Base-by-base conservation (phyloP, 2,797 vertebrate species). In the Melanotaenia maccullochi region DNA sequence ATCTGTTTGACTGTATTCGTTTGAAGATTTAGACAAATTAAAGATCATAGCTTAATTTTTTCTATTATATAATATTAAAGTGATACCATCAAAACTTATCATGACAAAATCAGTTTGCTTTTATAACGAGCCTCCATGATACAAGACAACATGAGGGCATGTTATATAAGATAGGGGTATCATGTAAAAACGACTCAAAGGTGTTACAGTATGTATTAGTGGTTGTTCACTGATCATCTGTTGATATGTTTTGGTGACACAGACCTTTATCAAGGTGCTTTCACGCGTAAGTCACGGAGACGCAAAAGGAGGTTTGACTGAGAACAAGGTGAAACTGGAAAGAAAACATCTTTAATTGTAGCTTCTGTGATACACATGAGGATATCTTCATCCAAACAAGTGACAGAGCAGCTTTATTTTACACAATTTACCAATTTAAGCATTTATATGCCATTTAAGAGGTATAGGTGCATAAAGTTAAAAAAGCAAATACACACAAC, bases 181-280 rank as follows among this genome's bases (percentile, higher is more conserved):
- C 33, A 28, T 0, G 0, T 71, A 33, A 66, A 20, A 24, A 75
- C 56, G 73, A 66, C 24, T 69, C 63, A 70, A 77, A 67, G 73
- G 52, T 66, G 14, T 4, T 0, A 30, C 6, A 36, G 42, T 66
- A 11, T 56, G 42, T 42, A 13, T 68, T 62, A 69, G 60, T 51
- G 47, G 49, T 65, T 51, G 7, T 35, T 16, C 22, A n/a, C 12
- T 42, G 28, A 33, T 54, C 12, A 61, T 3, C 24, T 33, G 20
- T 18, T 68, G 54, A 54, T 35, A 65, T 79, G 40, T 62, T 73
- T 6, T 61, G 44, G 66, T 62, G 24, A 73, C 25, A 64, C 1
- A 52, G 9, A 61, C 25, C 3, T 40, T 2, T 51, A 56, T 72
- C n/a, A 58, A 42, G 2, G 3, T 32, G 22, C 32, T 13, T 42